Evolutionary conservation across 2,888 invertebrate genomes (phyloP), one percentile per base, ranked within the genome.

Genomic region (Lochmaea crataegi): DNA sequence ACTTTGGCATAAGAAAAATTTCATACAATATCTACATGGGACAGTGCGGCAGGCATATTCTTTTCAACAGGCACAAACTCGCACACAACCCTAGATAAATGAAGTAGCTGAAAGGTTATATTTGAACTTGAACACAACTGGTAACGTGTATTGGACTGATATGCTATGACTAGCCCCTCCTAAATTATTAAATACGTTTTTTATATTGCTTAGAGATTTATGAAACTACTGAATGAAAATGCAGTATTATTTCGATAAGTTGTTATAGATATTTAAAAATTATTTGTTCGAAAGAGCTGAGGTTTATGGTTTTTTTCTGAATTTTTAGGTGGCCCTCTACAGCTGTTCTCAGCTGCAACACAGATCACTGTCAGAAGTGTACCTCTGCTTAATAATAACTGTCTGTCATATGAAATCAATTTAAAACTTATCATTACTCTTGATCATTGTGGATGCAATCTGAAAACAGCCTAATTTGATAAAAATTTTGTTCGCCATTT

Each of bases 281-380:
- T 78, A 76, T 77, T 74, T 71, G 80, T 14, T n/a, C 2, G 80
- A 77, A 79, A 75, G 81, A 80, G 82, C 82, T 82, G 82, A 82
- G 77, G 77, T 73, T 80, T 82, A 81, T 82, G 82, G 81, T 82
- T 81, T 81, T 80, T 80, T 77, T 65, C 57, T 77, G 74, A 74
- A 72, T 65, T 48, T 77, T 75, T 78, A 75, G 73, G 56, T 74
- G 74, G 80, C 79, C 80, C 78, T 79, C 78, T 80, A 68, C 70
- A 45, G 16, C 16, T 51, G 51, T 51, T n/a, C 7, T 51, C 51
- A 51, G 51, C 5, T 51, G 51, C n/a, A 51, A 51, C 16, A n/a
- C 7, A 3, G 2, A 51, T 16, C 12, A 53, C 18, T 16, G 18
- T 16, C 16, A 16, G 10, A 38, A 38, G 32, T 38, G 9, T 9